Conservation (phyloP, 1,140 invertebrate genomes). For the Probaryconus sp. region DNA sequence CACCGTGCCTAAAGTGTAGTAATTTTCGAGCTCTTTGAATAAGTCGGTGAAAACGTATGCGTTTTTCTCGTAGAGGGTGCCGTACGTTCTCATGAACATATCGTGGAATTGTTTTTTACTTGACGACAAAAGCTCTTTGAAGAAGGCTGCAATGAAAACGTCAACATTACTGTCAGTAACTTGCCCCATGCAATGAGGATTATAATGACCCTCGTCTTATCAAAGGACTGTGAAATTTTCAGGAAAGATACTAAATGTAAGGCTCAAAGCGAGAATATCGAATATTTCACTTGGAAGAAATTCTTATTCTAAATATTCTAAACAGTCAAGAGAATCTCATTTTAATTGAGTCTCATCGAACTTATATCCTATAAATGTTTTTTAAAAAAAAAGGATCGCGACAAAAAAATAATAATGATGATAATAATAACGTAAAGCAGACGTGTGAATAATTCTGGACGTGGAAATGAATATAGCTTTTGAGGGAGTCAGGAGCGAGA, state of each 20-base stretch:
- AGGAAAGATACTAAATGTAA: too few relatives aligned
- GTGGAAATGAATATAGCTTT: slow-evolving; percentile 72
- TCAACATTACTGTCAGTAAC: slow-evolving; percentile 44
- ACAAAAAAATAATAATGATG: neutral
- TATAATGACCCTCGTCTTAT: slow-evolving; percentile 5
- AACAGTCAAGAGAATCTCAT: too few relatives aligned
- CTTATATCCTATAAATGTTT: too few relatives aligned
- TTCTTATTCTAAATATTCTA: too few relatives aligned
- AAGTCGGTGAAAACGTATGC: slow-evolving; percentile 94
- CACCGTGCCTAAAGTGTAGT: slow-evolving; percentile 87
- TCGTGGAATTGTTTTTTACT: slow-evolving; percentile 92
- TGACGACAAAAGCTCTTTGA: slow-evolving; percentile 88
- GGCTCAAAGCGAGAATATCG: too few relatives aligned
- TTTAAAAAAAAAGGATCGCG: too few relatives aligned
- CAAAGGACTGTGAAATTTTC: too few relatives aligned
- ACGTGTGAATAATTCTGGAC: slow-evolving; percentile 36
- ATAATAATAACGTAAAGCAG: slow-evolving; percentile 30
- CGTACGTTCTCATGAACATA: slow-evolving; percentile 97
- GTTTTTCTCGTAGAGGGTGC: slow-evolving; percentile 96
- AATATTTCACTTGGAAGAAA: too few relatives aligned
- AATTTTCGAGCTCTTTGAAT: slow-evolving; percentile 93
- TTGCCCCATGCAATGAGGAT: slow-evolving; percentile 10
- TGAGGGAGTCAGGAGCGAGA: slow-evolving; percentile 41
- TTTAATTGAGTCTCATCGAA: too few relatives aligned
- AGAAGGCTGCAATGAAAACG: slow-evolving; percentile 85